These are phyloP conservation scores for Rhinoptilus africanus DNA, from an alignment of 2,113 vertebrate genomes.

Conservation along the genomic window DNA sequence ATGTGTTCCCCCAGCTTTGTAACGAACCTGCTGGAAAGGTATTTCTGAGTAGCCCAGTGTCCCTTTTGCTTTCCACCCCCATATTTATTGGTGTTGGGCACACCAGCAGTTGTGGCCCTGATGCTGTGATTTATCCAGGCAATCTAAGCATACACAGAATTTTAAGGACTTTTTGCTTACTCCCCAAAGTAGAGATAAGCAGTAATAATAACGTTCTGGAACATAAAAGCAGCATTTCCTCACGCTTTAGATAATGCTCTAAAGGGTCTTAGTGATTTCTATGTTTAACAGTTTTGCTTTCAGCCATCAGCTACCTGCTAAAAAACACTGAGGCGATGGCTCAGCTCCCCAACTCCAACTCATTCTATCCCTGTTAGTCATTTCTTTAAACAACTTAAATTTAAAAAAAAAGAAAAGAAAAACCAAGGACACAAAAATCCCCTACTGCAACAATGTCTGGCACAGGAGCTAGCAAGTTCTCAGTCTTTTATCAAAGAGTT, in stretches of 20 bases:
- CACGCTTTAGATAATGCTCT: neutral
- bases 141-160: neutral
- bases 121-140: neutral
- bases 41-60: neutral
- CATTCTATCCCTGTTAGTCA: neutral
- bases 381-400: neutral
- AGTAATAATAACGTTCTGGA: neutral
- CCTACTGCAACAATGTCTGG: neutral
- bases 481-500: neutral
- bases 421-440: neutral
- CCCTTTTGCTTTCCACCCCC: neutral
- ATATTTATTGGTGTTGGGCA: neutral
- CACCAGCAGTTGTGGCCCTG: neutral
- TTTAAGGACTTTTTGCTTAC: neutral
- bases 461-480: neutral
- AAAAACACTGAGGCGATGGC: neutral
- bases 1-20: neutral
- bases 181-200: slow-evolving; percentile 1
- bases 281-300: neutral
- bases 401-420: neutral
- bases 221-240: neutral
- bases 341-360: neutral
- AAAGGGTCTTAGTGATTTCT: neutral
- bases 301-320: neutral
- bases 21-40: neutral